Evolutionary conservation across 1,140 invertebrate species (phyloP), one percentile per base, ranked within the genome.

Genomic region (Linepithema humile): DNA sequence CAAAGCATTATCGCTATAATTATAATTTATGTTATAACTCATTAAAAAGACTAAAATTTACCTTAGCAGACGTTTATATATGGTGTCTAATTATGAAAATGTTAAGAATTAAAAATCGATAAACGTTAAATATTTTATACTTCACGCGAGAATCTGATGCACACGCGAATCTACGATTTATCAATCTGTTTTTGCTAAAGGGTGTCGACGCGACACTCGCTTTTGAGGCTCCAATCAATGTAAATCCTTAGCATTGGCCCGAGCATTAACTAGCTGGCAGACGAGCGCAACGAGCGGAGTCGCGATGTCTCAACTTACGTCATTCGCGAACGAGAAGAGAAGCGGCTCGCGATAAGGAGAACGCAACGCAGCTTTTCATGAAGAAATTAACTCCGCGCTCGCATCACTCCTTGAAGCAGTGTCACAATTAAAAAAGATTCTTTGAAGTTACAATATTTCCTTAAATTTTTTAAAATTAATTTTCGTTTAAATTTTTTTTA

Each of bases 171-270:
- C 17, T 1, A 29, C 35, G 48, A 84, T 80, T 80, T 84, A 88
- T 84, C 67, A 78, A 62, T 60, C 70, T 59, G 86, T 67, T 83
- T 74, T 43, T 23, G 53, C 10, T 29, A 35, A 87, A 38, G 17
- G 20, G 32, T 73, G 62, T 73, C 29, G 69, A n/a, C 7, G 55
- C 35, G 72, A 72, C 57, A 82, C 77, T 69, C 7, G 75, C 83
- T 78, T 85, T 82, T 72, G 40, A 85, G 70, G 17, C 75, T 15
- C 43, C 70, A 77, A 85, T 88, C 86, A 85, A 85, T 88, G 73
- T 12, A 38, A 59, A 88, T 83, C 65, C 82, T 83, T 72, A 85
- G 53, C 86, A 69, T 80, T 87, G 75, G 67, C 65, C 23, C 59
- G 73, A 83, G 65, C 59, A 82, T 82, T 85, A 85, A 88, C 77